phyloP scores from a whole-genome alignment of 2,888 invertebrate species.

The Crepidodera aurea region DNA sequence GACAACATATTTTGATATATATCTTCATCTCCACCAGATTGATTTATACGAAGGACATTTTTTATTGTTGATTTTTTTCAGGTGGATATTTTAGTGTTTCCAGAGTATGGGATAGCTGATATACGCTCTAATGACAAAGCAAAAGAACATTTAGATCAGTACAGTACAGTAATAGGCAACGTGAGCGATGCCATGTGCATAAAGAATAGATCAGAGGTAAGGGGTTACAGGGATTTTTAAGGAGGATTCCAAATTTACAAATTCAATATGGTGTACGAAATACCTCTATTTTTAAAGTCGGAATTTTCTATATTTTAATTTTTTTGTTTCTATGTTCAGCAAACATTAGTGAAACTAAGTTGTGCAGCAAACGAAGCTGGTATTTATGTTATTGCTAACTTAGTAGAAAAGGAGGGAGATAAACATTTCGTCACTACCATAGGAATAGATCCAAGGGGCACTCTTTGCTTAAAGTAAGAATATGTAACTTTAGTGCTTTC shows the following conservation, averaged over 20 bases:
- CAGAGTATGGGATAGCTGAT: slow-evolving; percentile 32
- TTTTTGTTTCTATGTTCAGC: slow-evolving; percentile 5
- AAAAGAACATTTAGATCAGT: background rate
- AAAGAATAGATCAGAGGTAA: background rate
- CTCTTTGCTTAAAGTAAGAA: slow-evolving; percentile 25
- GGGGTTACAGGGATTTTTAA: too few relatives aligned
- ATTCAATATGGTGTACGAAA: too few relatives aligned
- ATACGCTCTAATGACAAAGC: background rate
- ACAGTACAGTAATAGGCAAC: slow-evolving; percentile 12
- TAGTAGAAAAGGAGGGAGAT: slow-evolving; percentile 17
- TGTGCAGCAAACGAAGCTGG: slow-evolving; percentile 28
- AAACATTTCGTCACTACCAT: slow-evolving; percentile 20
- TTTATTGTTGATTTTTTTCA: too few relatives aligned
- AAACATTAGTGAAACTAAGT: slow-evolving; percentile 13
- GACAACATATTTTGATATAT: too few relatives aligned
- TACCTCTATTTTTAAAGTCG: too few relatives aligned
- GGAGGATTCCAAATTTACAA: too few relatives aligned
- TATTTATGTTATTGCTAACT: slow-evolving; percentile 25
- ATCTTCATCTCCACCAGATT: too few relatives aligned
- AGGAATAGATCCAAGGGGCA: slow-evolving; percentile 24
- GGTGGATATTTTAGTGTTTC: slow-evolving; percentile 34
- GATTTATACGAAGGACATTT: too few relatives aligned
- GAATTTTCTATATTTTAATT: background rate
- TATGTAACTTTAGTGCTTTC: too few relatives aligned
- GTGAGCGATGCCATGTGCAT: slow-evolving; percentile 9